Base-by-base conservation (phyloP, 2,797 vertebrate genomes). In the Astyanax mexicanus region DNA sequence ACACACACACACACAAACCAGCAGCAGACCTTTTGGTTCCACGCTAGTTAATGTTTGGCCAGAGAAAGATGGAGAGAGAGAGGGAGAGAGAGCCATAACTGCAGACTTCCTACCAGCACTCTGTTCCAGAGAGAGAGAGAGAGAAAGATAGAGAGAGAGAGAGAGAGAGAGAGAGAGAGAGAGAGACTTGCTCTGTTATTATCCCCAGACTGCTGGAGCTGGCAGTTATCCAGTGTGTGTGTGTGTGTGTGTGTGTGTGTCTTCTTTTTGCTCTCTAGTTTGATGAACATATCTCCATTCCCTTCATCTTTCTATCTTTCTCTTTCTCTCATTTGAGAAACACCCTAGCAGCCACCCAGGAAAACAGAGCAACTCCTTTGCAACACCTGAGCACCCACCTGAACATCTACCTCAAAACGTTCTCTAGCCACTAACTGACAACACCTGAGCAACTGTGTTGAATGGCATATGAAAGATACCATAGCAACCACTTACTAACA, bases 1-100 rank as follows among this genome's bases (percentile, higher is more conserved):
- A 44, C 55, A 21, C 54, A 49, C 69, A 35, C 47, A 61, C 71
- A 55, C 80, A 68, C 80, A 81, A 66, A 27, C 60, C 40, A 32
- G 57, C 60, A 35, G 27, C 21, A 69, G 60, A 70, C 69, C 72
- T 70, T 70, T 68, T 61, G 60, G 75, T 70, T 75, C 49, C 85
- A 84, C 86, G 89, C 90, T 89, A 92, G 95, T 95, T 96, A 93
- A 94, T 94, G 93, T 96, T 96, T 95, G 93, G 93, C 93, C 92
- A 94, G 93, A 95, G 94, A 93, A 62, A 68, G 62, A 68, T 27
- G 27, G 94, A 93, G n/a, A n/a, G n/a, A 94, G 93, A 95, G 94
- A 93, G 62, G 68, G 62, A 68, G 27, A 27, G 94, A 93, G 51
- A 35, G 40, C 25, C 95, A 94, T 93, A 94, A 95, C 95, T 94